Evolutionary conservation across 2,113 vertebrate species (phyloP), one percentile per base, ranked within the genome.

Genomic region (Amia ocellicauda): DNA sequence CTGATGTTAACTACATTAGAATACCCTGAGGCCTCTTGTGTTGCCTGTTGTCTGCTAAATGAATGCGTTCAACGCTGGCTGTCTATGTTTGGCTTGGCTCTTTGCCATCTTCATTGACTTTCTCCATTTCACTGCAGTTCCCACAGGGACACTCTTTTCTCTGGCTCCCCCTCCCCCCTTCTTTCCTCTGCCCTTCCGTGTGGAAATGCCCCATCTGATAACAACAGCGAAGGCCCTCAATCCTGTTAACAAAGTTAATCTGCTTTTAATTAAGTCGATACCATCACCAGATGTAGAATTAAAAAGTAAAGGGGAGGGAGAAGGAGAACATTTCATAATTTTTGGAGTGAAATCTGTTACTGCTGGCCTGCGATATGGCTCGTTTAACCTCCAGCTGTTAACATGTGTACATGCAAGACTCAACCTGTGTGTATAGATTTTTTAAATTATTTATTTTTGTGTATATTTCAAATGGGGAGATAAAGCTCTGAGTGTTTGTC

Each of bases 61-160:
- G 57, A 47, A 17, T 29, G 42, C 27, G 40, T 0, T 22, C 58
- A 19, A 19, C 13, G 29, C 49, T 57, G 27, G 17, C 54, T 4
- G 0, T 61, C 51, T 29, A 8, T 71, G 17, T 5, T 2, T 68
- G 64, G 57, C 31, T 56, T 82, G 82, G 79, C 73, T 49, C 47
- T 0, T 0, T 70, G 81, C 83, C 85, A 79, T 10, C 43, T 76
- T 64, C 45, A 68, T 79, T 13, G 73, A 83, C 74, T 82, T 83
- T 61, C 73, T 73, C 17, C 31, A 61, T 75, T 73, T 74, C 66
- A 66, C 66, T 31, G 0, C 67, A 17, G 69, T 72, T 75, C 74
- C 72, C 77, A 70, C 24, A 22, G 63, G 71, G 62, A 13, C 28
- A 9, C 64, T 47, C 55, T 31, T 43, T 13, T 42, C 36, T 36